phyloP scores from a whole-genome alignment of 2,888 invertebrate genomes.

The Eupithecia insigniata region DNA sequence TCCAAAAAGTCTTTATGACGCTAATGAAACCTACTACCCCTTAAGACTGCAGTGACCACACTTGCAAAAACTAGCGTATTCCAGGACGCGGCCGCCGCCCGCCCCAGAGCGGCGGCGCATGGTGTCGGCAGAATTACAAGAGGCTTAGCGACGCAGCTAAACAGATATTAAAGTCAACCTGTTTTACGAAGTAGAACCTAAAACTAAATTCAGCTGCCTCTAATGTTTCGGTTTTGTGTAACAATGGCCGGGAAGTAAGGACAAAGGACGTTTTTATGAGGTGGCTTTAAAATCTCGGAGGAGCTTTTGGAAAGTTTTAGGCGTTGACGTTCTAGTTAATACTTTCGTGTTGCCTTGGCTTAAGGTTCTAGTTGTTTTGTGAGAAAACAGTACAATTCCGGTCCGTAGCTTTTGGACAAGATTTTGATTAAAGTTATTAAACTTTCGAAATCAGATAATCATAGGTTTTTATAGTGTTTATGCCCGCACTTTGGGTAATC shows the following conservation, averaged over 20 bases:
- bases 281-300: slow-evolving; percentile 6
- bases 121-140: slow-evolving; percentile 71
- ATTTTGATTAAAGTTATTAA: background rate
- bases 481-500: too few species aligned
- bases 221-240: slow-evolving; percentile 6
- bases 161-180: slow-evolving; percentile 59
- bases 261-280: slow-evolving; percentile 11
- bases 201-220: slow-evolving; percentile 17
- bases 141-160: slow-evolving; percentile 60
- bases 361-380: background rate
- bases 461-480: too few species aligned
- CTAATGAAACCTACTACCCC: slow-evolving; percentile 52
- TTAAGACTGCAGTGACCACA: slow-evolving; percentile 81
- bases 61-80: slow-evolving; percentile 80
- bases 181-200: slow-evolving; percentile 24
- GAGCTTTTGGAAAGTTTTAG: slow-evolving; percentile 6
- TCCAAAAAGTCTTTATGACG: background rate
- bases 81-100: slow-evolving; percentile 56
- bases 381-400: background rate
- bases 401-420: background rate
- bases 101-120: slow-evolving; percentile 41
- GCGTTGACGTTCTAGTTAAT: slow-evolving; percentile 1
- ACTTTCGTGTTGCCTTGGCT: slow-evolving; percentile 1
- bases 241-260: slow-evolving; percentile 10
- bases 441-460: background rate